These are phyloP conservation scores for Oasisia sp. DNA, from an alignment of 2,888 invertebrate genomes.

Conservation along the genomic window DNA sequence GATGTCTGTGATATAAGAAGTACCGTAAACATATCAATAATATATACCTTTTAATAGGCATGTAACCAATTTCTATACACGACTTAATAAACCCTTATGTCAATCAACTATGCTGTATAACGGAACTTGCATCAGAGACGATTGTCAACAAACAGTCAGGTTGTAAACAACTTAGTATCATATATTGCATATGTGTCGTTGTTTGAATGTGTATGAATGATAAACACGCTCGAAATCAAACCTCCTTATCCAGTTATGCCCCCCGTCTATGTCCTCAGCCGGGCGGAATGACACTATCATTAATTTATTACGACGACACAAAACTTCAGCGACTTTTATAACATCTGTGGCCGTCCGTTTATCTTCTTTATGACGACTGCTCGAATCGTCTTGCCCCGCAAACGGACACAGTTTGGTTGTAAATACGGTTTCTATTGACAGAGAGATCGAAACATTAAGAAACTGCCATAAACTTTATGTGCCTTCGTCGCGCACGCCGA, in stretches of 20 bases:
- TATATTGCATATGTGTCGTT: background rate
- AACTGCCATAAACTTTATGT: background rate
- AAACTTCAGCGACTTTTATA: background rate
- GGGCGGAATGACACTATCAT: background rate
- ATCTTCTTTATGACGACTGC: background rate
- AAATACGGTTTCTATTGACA: background rate
- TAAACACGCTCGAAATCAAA: background rate
- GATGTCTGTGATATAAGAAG: background rate
- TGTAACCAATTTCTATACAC: background rate
- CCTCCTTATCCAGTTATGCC: background rate
- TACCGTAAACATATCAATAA: background rate
- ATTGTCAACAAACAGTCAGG: background rate
- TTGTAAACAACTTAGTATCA: background rate
- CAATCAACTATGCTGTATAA: background rate
- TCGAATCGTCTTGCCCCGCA: background rate
- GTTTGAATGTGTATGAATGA: background rate
- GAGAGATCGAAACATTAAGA: background rate
- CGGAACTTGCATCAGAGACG: background rate
- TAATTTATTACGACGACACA: conserved; percentile 11
- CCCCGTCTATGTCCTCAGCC: background rate
- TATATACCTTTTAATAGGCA: background rate
- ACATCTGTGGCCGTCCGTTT: conserved; percentile 8
- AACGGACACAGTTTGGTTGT: background rate
- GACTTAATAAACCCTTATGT: background rate
- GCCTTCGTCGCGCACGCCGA: background rate